Evolutionary conservation across 2,888 invertebrate genomes (phyloP), one percentile per base, ranked within the genome.

Genomic region (Cantharis rustica): DNA sequence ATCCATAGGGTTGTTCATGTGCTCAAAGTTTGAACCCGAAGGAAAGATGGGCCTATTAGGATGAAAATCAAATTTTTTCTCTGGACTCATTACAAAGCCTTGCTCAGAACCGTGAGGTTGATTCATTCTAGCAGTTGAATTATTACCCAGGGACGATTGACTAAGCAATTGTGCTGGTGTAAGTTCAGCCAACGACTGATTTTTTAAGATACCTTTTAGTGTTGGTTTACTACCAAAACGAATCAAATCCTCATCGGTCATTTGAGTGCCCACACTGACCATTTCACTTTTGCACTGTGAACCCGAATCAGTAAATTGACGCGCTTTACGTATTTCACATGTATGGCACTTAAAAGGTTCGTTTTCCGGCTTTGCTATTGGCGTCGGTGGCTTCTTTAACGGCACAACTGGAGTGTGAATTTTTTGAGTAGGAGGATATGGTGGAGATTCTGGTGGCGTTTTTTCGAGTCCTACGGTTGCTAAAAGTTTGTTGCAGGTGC

Each of bases 101-200:
- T 47, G 47, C 1, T 17, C 15, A 7, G 16, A 26, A 16, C 10
- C 10, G 20, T 68, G 68, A 13, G 68, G 20, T 17, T 17, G 68
- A 16, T 16, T 16, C 20, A 26, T 68, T 16, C 20, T 20, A 20
- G 15, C 20, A 20, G n/a, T n/a, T 68, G 20, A 15, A 68, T 26
- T 20, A 17, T 23, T 10, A 16, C 69, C 31, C 13, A 66, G 23
- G 0, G 64, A 20, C 13, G 64, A 66, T 23, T 66, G 20, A n/a
- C 23, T 66, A 61, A 88, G 80, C 3, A 88, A 80, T 79, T 88
- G 88, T 11, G 88, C 89, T 0, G 88, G 87, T 3, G 89, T 88
- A 16, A 88, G 73, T 20, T 85, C 83, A 11, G 88, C 87, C 69
- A 88, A 79, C 0, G 88, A 88, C 16, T 87, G 86, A 72, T 81